A percentile compares a stretch with the other conserved stretches of the same genome.
phyloP scores from a whole-genome alignment of 2,888 invertebrate genomes.

The Tetragnatha montana region DNA sequence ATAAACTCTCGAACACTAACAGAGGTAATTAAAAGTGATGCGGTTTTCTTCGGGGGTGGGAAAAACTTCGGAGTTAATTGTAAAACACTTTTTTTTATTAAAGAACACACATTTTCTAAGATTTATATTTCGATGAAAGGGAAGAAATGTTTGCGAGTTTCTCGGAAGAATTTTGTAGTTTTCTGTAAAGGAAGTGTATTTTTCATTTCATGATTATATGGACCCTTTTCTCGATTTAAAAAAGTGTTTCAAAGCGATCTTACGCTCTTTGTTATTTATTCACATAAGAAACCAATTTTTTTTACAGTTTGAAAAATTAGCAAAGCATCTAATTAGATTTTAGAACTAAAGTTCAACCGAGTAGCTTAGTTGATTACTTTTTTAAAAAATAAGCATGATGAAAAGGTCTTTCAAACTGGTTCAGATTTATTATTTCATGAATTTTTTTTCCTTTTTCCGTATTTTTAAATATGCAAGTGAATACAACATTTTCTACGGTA shows the following conservation, averaged over 20 bases:
- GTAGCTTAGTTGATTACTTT: neutral
- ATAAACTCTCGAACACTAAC: slow-evolving; percentile 13
- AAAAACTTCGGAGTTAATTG: neutral
- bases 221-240: neutral
- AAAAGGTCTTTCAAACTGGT: neutral
- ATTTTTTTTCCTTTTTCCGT: neutral
- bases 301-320: neutral
- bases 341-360: neutral
- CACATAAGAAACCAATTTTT: neutral
- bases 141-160: neutral
- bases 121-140: neutral
- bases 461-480: neutral
- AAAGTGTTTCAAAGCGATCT: neutral
- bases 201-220: neutral
- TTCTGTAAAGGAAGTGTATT: neutral
- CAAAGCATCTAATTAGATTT: neutral
- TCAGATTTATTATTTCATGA: neutral
- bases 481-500: neutral
- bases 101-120: neutral
- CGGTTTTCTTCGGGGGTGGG: neutral
- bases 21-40: slow-evolving; percentile 11
- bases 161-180: neutral
- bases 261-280: neutral
- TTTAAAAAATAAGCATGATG: neutral
- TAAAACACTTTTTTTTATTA: neutral